These are phyloP conservation scores for Psophia crepitans DNA, from an alignment of 2,113 vertebrate genomes.

Conservation along the genomic window DNA sequence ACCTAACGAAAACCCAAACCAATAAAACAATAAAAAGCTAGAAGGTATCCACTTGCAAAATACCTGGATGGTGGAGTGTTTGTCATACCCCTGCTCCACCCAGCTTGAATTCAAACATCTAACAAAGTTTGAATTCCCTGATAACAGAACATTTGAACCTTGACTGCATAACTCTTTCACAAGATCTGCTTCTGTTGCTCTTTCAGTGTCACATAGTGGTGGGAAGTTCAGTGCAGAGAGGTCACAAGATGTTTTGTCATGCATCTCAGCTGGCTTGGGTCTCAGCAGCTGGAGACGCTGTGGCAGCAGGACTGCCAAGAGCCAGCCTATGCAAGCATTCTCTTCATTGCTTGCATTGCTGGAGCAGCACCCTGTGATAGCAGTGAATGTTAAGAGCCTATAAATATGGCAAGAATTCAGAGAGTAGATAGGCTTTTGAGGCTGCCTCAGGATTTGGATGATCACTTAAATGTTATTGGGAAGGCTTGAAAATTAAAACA, in stretches of 20 bases:
- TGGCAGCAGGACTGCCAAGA: not conserved
- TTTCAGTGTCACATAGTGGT: not conserved
- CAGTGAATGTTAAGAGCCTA: not conserved
- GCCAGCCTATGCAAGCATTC: slow-evolving; percentile 24
- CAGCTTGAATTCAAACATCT: not conserved
- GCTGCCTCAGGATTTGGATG: not conserved
- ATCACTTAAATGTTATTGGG: not conserved
- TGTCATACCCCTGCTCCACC: not conserved
- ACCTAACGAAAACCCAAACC: accelerated
- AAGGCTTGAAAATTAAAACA: not conserved
- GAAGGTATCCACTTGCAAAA: not conserved
- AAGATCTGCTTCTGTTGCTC: not conserved
- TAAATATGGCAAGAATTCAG: slow-evolving; percentile 45
- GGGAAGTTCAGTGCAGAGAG: not conserved
- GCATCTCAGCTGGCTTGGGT: not conserved
- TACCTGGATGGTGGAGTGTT: not conserved
- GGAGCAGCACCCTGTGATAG: not conserved
- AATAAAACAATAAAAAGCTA: not conserved
- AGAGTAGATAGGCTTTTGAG: not conserved
- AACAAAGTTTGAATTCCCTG: not conserved
- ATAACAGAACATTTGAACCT: not conserved
- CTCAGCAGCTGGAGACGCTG: not conserved
- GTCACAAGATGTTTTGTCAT: slow-evolving; percentile 9
- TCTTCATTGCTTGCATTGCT: not conserved
- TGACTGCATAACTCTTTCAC: not conserved